Evolutionary conservation across 2,113 vertebrate genomes (phyloP), one percentile per base, ranked within the genome.

Genomic region (Tylochromis polylepis): DNA sequence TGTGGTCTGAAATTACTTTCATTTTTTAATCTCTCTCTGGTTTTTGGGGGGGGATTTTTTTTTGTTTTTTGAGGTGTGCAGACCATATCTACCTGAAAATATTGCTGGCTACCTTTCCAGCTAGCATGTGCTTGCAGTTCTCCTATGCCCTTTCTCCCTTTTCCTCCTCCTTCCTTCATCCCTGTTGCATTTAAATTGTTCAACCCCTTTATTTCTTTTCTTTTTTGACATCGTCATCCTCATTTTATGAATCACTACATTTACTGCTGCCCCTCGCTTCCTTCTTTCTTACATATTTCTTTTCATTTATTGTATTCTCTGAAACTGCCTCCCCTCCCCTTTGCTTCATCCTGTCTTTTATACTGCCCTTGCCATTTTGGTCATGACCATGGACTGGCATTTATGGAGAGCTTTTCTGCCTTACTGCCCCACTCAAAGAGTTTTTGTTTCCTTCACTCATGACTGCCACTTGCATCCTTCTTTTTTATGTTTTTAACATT

Each of bases 281-380:
- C 11, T 11, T 87, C 3, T 0, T 38, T 6, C n/a, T 82, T 55
- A 15, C 4, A 20, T 15, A 29, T 49, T 8, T 75, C 15, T 75
- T 75, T 70, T 70, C 65, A 70, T 27, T 75, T 75, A 49, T 16
- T 20, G 5, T 49, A 75, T 46, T 75, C 49, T 75, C 24, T 51
- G 43, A 75, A 62, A 82, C 15, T 9, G 8, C 58, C 4, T 46
- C 34, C 11, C 6, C 9, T 14, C 10, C 38, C 27, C 10, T n/a
- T 31, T 43, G 11, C 0, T n/a, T 43, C 41, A 27, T 24, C 8
- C 5, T 43, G 10, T 75, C 34, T 46, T 53, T 67, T 46, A 43
- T 59, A 2, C 36, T 58, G 7, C 31, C 24, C 5, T 18, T 87
- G 18, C 22, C 10, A 57, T 57, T 43, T 58, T 80, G n/a, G 70